Conservation (phyloP, 2,797 vertebrate genomes). For the Cynopterus sphinx region DNA sequence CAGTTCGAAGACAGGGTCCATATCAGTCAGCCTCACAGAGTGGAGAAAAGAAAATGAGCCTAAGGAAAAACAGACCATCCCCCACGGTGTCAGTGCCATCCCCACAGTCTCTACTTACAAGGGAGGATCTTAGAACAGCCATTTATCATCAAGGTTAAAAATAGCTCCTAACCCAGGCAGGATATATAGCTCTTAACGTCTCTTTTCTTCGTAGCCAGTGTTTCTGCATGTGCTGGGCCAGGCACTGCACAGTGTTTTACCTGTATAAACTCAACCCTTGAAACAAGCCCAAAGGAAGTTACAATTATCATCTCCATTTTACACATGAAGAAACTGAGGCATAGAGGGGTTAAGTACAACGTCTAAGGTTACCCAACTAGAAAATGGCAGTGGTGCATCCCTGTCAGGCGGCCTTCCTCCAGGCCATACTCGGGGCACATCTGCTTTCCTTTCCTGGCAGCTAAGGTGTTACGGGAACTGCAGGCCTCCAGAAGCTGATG, state of each 20-base stretch:
- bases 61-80: not conserved
- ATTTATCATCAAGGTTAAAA: not conserved
- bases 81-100: accelerated
- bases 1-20: not conserved
- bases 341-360: not conserved
- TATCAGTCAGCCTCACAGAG: not conserved
- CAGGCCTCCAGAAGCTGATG: not conserved
- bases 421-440: accelerated
- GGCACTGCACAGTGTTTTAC: accelerated
- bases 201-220: not conserved
- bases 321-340: not conserved
- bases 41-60: not conserved
- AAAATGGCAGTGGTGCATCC: not conserved
- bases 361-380: not conserved
- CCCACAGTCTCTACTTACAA: not conserved
- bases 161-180: not conserved
- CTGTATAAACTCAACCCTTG: not conserved
- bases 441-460: not conserved
- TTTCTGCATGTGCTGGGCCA: accelerated
- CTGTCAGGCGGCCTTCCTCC: not conserved
- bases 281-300: not conserved
- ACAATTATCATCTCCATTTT: not conserved
- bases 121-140: not conserved
- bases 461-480: not conserved
- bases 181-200: accelerated